Conservation (phyloP, 2,797 vertebrate genomes). For the Poeciliopsis gracilis region DNA sequence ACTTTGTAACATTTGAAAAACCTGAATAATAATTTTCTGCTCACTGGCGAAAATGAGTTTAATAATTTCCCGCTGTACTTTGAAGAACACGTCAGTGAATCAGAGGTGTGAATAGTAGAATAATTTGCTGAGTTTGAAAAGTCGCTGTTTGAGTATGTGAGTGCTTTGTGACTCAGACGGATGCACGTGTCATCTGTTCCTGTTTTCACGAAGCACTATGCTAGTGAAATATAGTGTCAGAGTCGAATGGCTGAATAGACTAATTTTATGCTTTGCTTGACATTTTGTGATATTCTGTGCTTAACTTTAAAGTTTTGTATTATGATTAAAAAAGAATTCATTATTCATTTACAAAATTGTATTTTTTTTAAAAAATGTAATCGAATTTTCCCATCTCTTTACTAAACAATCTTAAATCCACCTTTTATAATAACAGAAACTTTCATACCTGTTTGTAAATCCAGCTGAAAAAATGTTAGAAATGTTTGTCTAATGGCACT, state of each 20-base stretch:
- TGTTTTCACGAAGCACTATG: conserved; percentile 14
- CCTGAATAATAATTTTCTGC: neutral
- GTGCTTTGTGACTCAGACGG: neutral
- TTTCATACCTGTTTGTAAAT: neutral
- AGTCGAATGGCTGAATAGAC: neutral
- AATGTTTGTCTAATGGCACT: neutral
- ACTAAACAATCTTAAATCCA: neutral
- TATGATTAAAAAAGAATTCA: neutral
- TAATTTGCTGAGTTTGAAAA: neutral
- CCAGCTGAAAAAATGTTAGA: neutral
- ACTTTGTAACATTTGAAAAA: neutral
- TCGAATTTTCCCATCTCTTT: neutral
- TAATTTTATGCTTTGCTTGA: neutral
- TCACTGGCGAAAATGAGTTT: neutral
- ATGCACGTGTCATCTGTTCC: neutral
- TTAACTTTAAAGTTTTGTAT: neutral
- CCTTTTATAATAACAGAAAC: neutral
- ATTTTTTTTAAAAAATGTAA: neutral
- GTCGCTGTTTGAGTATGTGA: neutral
- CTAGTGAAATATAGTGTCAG: neutral
- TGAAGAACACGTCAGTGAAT: conserved; percentile 19
- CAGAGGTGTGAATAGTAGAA: neutral
- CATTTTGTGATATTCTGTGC: neutral
- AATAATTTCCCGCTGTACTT: neutral
- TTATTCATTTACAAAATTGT: neutral